Evolutionary conservation across 2,113 vertebrate species (phyloP).

Genomic region (Pedionomus torquatus): DNA sequence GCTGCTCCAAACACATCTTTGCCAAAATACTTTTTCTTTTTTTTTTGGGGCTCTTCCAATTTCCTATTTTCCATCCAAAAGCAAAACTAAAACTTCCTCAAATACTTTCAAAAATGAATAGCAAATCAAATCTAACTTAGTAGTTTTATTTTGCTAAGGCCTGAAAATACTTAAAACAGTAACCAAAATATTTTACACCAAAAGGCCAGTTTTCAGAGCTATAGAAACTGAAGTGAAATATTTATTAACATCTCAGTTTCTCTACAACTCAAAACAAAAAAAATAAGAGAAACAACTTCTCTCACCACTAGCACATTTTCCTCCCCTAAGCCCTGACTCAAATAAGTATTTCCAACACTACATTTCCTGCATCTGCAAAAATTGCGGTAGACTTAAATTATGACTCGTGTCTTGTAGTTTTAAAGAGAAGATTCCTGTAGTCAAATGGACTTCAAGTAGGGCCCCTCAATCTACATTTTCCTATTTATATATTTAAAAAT

Average conservation of each 20-base stretch:
- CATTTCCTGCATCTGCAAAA: not conserved
- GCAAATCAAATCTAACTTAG: not conserved
- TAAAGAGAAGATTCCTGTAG: not conserved
- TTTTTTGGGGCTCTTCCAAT: not conserved
- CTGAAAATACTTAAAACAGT: not conserved
- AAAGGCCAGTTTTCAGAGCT: not conserved
- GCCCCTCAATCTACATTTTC: not conserved
- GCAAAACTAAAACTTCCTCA: not conserved
- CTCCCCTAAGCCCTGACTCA: not conserved
- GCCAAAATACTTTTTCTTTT: not conserved
- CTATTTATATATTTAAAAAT: not conserved
- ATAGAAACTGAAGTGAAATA: not conserved
- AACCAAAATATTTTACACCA: not conserved
- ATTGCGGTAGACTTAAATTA: not conserved
- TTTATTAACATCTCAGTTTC: not conserved
- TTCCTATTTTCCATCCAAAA: not conserved
- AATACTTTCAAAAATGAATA: not conserved
- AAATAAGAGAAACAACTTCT: not conserved
- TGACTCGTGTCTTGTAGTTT: not conserved
- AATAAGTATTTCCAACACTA: not conserved
- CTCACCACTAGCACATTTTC: not conserved
- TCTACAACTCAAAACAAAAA: not conserved
- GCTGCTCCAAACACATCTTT: not conserved
- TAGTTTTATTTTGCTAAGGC: not conserved
- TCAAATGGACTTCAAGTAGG: accelerated